These are phyloP conservation scores for Polyommatus iphigenia DNA, from an alignment of 2,888 invertebrate species.

Conservation along the genomic window DNA sequence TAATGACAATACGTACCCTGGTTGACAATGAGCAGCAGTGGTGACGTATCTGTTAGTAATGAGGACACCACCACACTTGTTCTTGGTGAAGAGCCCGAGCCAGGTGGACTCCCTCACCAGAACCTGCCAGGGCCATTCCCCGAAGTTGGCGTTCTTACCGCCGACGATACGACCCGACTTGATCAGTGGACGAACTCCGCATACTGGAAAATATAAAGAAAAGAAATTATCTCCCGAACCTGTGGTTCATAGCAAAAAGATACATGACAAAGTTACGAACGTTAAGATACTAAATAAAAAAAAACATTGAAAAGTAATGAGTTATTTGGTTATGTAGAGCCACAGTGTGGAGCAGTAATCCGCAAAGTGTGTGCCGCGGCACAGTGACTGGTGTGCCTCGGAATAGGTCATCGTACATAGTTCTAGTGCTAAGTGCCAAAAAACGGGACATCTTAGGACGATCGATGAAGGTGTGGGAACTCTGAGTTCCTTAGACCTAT, in stretches of 20 bases:
- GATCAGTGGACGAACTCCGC: slow-evolving; percentile 90
- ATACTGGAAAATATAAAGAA: slow-evolving; percentile 79
- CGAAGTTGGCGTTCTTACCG: slow-evolving; percentile 91
- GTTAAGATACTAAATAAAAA: not conserved
- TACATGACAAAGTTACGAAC: not conserved
- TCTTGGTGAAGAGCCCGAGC: slow-evolving; percentile 95
- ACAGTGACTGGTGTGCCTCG: too few species aligned
- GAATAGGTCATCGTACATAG: too few species aligned
- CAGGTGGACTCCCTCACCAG: slow-evolving; percentile 95
- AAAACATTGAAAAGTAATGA: not conserved
- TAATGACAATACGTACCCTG: slow-evolving; percentile 83
- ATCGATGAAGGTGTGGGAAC: too few species aligned
- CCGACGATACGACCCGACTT: slow-evolving; percentile 93
- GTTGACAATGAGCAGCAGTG: slow-evolving; percentile 97
- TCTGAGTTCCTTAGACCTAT: too few species aligned
- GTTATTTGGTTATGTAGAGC: too few species aligned
- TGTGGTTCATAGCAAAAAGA: not conserved
- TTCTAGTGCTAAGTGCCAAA: too few species aligned
- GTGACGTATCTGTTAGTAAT: slow-evolving; percentile 92
- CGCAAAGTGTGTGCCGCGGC: too few species aligned
- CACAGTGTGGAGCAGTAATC: too few species aligned
- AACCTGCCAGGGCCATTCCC: slow-evolving; percentile 96
- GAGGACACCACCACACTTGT: slow-evolving; percentile 97
- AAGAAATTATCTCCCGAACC: not conserved
- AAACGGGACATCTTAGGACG: too few species aligned